Percentiles rank a stretch among this genome's conserved stretches.
Evolutionary conservation across 2,888 invertebrate genomes (phyloP).

Genomic region (Scaeva pyrastri): DNA sequence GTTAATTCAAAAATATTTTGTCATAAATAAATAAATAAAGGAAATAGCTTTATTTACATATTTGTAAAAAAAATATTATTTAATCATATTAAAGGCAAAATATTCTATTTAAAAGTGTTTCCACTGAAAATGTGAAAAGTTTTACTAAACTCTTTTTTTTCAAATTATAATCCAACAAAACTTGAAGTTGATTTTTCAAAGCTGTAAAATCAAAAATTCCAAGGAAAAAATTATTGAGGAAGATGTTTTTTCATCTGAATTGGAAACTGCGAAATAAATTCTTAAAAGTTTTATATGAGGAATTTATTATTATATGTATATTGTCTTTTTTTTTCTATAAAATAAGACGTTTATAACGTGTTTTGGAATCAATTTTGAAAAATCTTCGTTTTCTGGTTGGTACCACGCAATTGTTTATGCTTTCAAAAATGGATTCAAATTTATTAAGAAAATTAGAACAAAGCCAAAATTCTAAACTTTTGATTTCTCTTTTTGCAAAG

Average conservation of each 20-base stretch:
- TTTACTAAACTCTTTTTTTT: too few relatives aligned
- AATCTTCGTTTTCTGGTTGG: constrained; percentile 34
- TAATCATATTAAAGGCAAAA: too few relatives aligned
- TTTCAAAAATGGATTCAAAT: constrained; percentile 29
- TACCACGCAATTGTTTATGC: constrained; percentile 20
- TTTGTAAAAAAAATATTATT: too few relatives aligned
- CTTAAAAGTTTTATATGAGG: constrained; percentile 22
- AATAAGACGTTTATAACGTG: constrained; percentile 24
- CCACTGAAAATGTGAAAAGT: too few relatives aligned
- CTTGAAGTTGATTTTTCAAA: constrained; percentile 4
- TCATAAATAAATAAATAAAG: too few relatives aligned
- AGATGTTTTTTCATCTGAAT: neutral
- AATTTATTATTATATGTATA: constrained; percentile 19
- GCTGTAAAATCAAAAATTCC: neutral
- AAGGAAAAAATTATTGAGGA: constrained; percentile 1
- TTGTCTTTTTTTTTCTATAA: constrained; percentile 38
- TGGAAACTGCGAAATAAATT: constrained; percentile 2
- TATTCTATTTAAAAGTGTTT: too few relatives aligned
- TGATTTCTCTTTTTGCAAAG: too few relatives aligned
- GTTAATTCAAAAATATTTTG: too few relatives aligned
- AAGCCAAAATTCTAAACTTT: constrained; percentile 33
- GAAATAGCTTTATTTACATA: too few relatives aligned
- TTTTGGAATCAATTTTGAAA: constrained; percentile 29
- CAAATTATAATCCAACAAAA: neutral
- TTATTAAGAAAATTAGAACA: constrained; percentile 8